A percentile compares a stretch with the other conserved stretches of the same genome.
These are phyloP conservation scores for Dermolepida albohirtum DNA, from an alignment of 2,888 invertebrate genomes.

Conservation along the genomic window DNA sequence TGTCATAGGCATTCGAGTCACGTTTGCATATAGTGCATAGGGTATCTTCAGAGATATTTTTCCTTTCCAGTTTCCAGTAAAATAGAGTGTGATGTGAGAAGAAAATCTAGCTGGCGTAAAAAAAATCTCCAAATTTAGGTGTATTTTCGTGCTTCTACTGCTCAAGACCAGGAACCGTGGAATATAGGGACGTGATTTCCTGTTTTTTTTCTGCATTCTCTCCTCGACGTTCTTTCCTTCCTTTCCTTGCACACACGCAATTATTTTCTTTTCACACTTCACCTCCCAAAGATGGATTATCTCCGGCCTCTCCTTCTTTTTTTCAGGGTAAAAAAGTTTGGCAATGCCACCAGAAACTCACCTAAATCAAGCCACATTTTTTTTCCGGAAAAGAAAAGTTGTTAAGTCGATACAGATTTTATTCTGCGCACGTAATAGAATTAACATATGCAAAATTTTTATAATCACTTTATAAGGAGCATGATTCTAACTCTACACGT, in stretches of 20 bases:
- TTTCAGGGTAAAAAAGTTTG: conserved; percentile 14
- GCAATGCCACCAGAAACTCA: conserved; percentile 7
- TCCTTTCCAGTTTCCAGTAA: conserved; percentile 1
- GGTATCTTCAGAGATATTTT: conserved; percentile 24
- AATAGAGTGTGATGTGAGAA: conserved; percentile 9
- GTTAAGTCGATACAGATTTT: conserved; percentile 12
- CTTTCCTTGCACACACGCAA: conserved; percentile 28
- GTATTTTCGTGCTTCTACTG: conserved; percentile 50
- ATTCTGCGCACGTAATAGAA: neutral
- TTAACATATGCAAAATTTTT: no score
- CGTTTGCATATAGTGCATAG: conserved; percentile 39
- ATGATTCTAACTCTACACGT: no score
- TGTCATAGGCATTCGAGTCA: conserved; percentile 24
- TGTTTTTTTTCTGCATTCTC: conserved; percentile 47
- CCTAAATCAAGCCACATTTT: conserved; percentile 5
- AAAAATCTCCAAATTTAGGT: conserved; percentile 46
- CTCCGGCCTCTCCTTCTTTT: conserved; percentile 18
- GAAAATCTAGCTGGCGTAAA: conserved; percentile 11
- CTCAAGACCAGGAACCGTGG: conserved; percentile 47
- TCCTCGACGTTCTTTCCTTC: conserved; percentile 20
- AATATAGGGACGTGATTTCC: conserved; percentile 54
- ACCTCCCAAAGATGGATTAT: conserved; percentile 30
- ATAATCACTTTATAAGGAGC: no score
- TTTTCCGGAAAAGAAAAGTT: conserved; percentile 9
- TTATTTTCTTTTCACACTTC: conserved; percentile 37